A percentile compares a stretch with the other conserved stretches of the same genome.
phyloP scores from a whole-genome alignment of 2,888 invertebrate genomes.

The Tipula helvola region DNA sequence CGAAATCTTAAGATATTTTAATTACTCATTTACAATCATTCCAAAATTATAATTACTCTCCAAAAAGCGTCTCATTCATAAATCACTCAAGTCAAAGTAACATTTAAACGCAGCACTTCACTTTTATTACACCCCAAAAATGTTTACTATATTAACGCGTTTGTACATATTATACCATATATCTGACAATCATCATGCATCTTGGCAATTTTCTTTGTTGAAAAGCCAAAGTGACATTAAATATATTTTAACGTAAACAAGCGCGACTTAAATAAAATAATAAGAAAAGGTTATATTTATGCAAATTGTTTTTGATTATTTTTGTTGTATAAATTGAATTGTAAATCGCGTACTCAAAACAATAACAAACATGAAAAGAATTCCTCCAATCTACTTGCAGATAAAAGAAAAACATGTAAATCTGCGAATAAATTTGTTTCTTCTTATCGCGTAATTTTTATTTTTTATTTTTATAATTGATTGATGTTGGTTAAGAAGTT shows the following conservation, averaged over 20 bases:
- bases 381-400: background rate
- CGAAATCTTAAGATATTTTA: background rate
- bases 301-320: background rate
- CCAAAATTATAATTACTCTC: background rate
- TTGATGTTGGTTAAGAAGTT: background rate
- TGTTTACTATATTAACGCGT: background rate
- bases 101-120: background rate
- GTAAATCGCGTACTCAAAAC: background rate
- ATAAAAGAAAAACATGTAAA: background rate
- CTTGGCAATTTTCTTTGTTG: background rate
- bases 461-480: background rate
- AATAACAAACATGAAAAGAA: background rate
- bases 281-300: background rate
- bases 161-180: no score
- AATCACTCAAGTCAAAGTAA: background rate
- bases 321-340: background rate
- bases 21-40: background rate
- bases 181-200: background rate
- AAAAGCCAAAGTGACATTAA: background rate
- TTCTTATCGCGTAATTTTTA: background rate
- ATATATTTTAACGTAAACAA: background rate
- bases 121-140: background rate
- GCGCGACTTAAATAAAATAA: background rate
- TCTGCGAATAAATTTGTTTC: background rate
- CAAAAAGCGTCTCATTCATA: background rate